A percentile compares a stretch with the other conserved stretches of the same genome.
phyloP scores from a whole-genome alignment of 2,113 vertebrate genomes.

The Pangasianodon gigas region DNA sequence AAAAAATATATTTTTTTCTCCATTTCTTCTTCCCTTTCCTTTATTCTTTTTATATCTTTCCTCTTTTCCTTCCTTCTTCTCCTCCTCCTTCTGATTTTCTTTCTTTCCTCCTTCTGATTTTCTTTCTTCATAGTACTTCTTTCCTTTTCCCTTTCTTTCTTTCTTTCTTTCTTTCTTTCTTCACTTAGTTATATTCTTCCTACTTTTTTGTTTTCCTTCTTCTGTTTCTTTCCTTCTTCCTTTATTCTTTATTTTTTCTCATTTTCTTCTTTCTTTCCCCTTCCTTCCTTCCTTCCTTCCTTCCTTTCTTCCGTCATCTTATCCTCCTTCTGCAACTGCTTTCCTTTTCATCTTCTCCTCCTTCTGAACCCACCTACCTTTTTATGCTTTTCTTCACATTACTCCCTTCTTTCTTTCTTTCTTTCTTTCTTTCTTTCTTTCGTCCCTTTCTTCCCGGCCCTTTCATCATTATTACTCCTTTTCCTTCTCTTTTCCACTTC shows the following conservation, averaged over 20 bases:
- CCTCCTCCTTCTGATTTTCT: too few species aligned
- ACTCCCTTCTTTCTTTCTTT: constrained; percentile 1
- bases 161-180: background rate
- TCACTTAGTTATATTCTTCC: too few species aligned
- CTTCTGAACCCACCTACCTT: too few species aligned
- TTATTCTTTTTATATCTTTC: constrained; percentile 45
- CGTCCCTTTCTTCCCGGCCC: background rate
- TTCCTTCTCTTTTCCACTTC: background rate
- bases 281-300: background rate
- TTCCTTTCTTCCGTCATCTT: background rate
- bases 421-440: constrained; percentile 35
- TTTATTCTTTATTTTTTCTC: constrained; percentile 47
- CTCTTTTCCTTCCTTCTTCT: background rate
- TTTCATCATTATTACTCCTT: background rate
- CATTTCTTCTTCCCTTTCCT: background rate
- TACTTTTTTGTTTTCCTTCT: too few species aligned
- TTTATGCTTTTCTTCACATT: too few species aligned
- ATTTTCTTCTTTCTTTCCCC: background rate
- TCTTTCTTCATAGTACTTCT: background rate
- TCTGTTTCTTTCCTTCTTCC: background rate
- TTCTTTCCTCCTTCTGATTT: background rate
- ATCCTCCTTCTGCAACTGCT: too few species aligned
- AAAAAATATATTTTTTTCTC: background rate
- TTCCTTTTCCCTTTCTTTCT: background rate
- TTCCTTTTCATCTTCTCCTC: too few species aligned